Evolutionary conservation across 2,888 invertebrate genomes (phyloP).

Genomic region (Ornithoptera alexandrae): DNA sequence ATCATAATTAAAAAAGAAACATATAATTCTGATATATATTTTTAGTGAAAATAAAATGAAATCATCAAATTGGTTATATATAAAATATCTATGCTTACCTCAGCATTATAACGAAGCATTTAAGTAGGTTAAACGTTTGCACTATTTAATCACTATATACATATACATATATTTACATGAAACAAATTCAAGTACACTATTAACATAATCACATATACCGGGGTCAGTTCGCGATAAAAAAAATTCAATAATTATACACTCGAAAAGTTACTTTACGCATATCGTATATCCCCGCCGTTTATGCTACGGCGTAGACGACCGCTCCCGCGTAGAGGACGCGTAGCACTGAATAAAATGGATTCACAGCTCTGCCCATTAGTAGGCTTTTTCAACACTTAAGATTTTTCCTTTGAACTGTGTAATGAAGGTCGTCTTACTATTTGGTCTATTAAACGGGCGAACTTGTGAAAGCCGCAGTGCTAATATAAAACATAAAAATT

Average conservation of each 20-base stretch:
- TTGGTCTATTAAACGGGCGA: constrained; percentile 38
- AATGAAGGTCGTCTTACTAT: constrained; percentile 47
- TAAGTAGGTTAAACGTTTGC: constrained; percentile 63
- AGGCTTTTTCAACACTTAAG: constrained; percentile 48
- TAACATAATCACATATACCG: constrained; percentile 12
- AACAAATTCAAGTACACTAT: constrained; percentile 35
- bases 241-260: constrained; percentile 25
- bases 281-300: constrained; percentile 45
- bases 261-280: constrained; percentile 38
- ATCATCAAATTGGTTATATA: constrained; percentile 32
- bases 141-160: constrained; percentile 54
- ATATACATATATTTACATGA: constrained; percentile 47
- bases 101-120: constrained; percentile 58
- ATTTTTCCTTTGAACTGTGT: constrained; percentile 47
- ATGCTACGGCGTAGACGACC: constrained; percentile 64
- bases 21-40: not conserved
- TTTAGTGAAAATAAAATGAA: not conserved
- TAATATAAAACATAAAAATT: not conserved
- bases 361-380: constrained; percentile 44
- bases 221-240: not conserved
- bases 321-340: constrained; percentile 36
- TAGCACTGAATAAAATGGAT: constrained; percentile 37
- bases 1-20: not conserved
- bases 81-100: constrained; percentile 56
- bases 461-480: not conserved